These are phyloP conservation scores for Limnephilus lunatus DNA, from an alignment of 2,888 invertebrate species.

Conservation along the genomic window DNA sequence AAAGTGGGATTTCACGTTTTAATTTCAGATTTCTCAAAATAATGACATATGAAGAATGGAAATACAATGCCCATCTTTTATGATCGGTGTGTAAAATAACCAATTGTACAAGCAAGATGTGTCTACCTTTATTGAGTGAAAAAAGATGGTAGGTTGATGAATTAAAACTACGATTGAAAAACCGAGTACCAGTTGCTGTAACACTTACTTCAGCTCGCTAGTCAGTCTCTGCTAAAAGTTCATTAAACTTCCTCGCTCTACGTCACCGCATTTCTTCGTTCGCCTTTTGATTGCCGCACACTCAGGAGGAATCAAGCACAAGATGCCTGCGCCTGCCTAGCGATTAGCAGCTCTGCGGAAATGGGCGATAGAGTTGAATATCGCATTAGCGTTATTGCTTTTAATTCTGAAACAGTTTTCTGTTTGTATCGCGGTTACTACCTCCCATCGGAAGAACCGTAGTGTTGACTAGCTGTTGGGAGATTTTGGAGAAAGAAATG, in stretches of 20 bases:
- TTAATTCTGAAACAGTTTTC: not conserved
- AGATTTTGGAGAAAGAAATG: constrained; percentile 28
- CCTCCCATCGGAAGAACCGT: constrained; percentile 25
- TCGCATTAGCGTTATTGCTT: not conserved
- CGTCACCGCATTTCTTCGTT: constrained; percentile 63
- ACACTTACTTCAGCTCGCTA: constrained; percentile 57
- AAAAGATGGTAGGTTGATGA: not conserved
- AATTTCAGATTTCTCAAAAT: no score
- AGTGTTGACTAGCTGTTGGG: constrained; percentile 24
- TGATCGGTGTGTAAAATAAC: not conserved
- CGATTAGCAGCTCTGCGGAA: not conserved
- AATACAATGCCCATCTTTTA: no score
- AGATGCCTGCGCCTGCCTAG: not conserved
- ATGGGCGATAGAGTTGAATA: not conserved
- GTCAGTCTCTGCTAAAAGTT: constrained; percentile 55
- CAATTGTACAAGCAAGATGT: not conserved
- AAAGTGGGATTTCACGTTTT: no score
- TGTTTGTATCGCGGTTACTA: constrained; percentile 11
- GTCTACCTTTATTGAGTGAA: no score
- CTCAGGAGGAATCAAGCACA: constrained; percentile 14
- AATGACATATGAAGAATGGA: no score
- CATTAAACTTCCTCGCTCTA: constrained; percentile 59
- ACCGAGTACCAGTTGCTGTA: constrained; percentile 45
- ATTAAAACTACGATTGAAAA: constrained; percentile 25
- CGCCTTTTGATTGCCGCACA: constrained; percentile 46